Evolutionary conservation across 2,888 invertebrate species (phyloP).

Genomic region (Calameuta idolon): DNA sequence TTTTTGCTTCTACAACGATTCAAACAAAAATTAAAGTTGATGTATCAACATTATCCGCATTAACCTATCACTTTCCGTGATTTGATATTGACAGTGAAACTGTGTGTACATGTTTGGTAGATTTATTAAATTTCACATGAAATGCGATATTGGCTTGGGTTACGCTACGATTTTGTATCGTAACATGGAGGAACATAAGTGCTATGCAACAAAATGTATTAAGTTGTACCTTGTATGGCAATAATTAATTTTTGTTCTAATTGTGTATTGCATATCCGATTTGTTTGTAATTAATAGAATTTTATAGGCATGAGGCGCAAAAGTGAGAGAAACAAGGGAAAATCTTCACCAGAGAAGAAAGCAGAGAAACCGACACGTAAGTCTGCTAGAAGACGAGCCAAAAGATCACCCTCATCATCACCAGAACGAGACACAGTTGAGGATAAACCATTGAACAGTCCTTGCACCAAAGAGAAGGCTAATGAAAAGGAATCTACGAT

Average conservation of each 20-base stretch:
- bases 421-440: constrained; percentile 69
- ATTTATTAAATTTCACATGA: background rate
- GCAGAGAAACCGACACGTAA: constrained; percentile 70
- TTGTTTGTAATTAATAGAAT: background rate
- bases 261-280: background rate
- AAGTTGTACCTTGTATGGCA: background rate
- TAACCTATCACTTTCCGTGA: background rate
- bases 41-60: background rate
- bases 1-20: constrained; percentile 11
- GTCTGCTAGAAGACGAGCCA: constrained; percentile 70
- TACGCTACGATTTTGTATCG: background rate
- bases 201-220: background rate
- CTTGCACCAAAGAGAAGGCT: constrained; percentile 38
- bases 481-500: constrained; percentile 34
- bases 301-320: constrained; percentile 77
- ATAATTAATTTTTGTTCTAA: background rate
- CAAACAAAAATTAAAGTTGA: constrained; percentile 10
- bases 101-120: background rate
- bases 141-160: background rate
- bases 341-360: constrained; percentile 76
- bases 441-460: constrained; percentile 66
- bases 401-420: constrained; percentile 70
- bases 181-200: background rate
- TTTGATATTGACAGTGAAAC: background rate
- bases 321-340: constrained; percentile 77